Evolutionary conservation across 2,113 vertebrate species (phyloP).

Genomic region (Microtus oregoni): DNA sequence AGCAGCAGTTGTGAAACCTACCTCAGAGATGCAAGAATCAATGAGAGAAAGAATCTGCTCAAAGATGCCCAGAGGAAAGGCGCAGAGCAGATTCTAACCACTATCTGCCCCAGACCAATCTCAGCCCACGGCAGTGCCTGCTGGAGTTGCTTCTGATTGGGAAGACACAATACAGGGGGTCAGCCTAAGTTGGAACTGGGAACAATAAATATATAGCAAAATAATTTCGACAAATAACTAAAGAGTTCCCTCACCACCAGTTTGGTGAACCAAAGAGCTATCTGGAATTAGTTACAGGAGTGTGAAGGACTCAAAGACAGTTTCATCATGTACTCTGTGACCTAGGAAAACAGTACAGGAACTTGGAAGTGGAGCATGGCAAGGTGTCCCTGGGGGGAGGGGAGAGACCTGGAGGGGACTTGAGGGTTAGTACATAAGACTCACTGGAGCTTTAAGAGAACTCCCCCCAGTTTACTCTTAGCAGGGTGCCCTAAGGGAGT

Average conservation of each 20-base stretch:
- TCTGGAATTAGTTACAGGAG: background rate
- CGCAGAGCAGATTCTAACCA: no score
- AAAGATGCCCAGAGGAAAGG: no score
- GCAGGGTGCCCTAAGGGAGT: background rate
- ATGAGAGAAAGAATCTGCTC: background rate
- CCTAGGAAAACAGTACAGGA: background rate
- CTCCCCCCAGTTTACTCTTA: background rate
- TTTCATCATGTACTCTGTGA: background rate
- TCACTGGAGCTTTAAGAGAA: background rate
- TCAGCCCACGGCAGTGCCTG: accelerated
- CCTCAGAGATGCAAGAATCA: background rate
- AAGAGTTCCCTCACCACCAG: no score
- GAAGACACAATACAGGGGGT: background rate
- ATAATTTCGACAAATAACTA: background rate
- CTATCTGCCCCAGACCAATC: accelerated
- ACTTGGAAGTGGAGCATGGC: background rate
- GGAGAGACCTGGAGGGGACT: background rate
- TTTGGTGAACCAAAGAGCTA: background rate
- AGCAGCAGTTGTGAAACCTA: background rate
- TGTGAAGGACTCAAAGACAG: background rate
- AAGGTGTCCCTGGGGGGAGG: background rate
- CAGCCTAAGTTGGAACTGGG: background rate
- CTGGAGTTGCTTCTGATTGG: background rate
- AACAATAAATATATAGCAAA: background rate
- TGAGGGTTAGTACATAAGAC: background rate